Evolutionary conservation across 1,140 invertebrate species (phyloP), one percentile per base, ranked within the genome.

Genomic region (Dinoponera quadriceps): DNA sequence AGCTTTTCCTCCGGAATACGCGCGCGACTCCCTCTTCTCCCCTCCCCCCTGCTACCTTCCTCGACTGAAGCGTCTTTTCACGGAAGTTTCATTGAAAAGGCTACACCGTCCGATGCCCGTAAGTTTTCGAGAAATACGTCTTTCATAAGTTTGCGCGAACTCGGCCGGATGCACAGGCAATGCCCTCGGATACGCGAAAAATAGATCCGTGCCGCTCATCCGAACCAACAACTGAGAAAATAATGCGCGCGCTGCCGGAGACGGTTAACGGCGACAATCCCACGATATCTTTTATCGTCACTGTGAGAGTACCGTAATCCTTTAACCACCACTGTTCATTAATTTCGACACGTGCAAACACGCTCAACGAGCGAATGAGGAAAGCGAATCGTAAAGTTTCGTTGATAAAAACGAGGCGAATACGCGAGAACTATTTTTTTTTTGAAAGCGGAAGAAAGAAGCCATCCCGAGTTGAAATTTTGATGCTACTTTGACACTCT

Each of bases 71-170:
- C 33, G 38, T 16, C 51, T 69, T 69, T 57, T 57, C 75, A 69
- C 22, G 3, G 9, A 71, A 80, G 75, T 80, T 80, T 80, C 75
- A 80, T 80, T 48, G 75, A 80, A 80, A 80, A 48, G 51, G 33
- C 66, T 38, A 68, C 44, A 29, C 49, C 60, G 51, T 65, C 65
- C 38, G 75, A 78, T 78, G 63, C 63, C 33, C 33, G 63, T 44
- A 68, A 78, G 63, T 68, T 78, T 44, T 55, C 63, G 18, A 55
- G 75, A 69, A 55, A 54, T 54, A 69, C 75, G 75, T 69, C 75
- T 80, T 69, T 69, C 75, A 69, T 57, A 78, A 78, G 48, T 78
- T 78, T 57, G 16, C 65, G 22, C 33, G 20, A 80, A 71, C 75
- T 80, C 51, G 18, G 33, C 2, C 48, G 74, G 48, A 59, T 77